phyloP scores from a whole-genome alignment of 2,113 vertebrate genomes.

The Dendropsophus ebraccatus region DNA sequence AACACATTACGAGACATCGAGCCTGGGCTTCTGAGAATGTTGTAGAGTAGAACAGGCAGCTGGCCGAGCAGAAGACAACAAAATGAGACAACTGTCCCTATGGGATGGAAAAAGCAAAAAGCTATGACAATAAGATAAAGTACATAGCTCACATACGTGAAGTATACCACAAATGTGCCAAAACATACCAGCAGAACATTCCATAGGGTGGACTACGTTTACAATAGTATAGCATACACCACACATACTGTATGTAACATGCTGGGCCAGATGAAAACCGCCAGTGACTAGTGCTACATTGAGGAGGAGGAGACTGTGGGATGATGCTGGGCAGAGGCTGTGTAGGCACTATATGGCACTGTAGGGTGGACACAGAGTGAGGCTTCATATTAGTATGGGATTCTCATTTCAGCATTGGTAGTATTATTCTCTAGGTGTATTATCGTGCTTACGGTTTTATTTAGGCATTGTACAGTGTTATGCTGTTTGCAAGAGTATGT shows the following conservation, averaged over 20 bases:
- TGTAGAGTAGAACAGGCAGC: conserved; percentile 69
- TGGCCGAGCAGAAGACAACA: conserved; percentile 61
- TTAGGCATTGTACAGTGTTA: too few species aligned
- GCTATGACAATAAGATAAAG: not conserved
- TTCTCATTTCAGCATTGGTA: not conserved
- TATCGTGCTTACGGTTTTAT: too few species aligned
- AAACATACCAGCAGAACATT: not conserved
- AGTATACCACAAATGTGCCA: not conserved
- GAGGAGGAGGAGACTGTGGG: too few species aligned
- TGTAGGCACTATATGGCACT: too few species aligned
- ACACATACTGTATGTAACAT: not conserved
- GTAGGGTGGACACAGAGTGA: not conserved
- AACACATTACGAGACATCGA: conserved; percentile 1
- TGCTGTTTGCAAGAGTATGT: too few species aligned
- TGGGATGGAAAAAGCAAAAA: not conserved
- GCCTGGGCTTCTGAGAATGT: not conserved
- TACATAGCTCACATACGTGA: not conserved
- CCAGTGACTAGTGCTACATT: too few species aligned
- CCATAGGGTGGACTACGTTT: not conserved
- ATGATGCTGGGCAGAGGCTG: not conserved
- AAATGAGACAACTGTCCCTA: conserved; percentile 66
- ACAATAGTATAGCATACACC: not conserved
- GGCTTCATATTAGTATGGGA: too few species aligned
- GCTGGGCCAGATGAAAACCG: not conserved
- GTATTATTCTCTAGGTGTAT: too few species aligned